Percentiles rank a stretch among this genome's conserved stretches.
phyloP scores from a whole-genome alignment of 2,797 vertebrate genomes.

The Eulemur rubriventer region DNA sequence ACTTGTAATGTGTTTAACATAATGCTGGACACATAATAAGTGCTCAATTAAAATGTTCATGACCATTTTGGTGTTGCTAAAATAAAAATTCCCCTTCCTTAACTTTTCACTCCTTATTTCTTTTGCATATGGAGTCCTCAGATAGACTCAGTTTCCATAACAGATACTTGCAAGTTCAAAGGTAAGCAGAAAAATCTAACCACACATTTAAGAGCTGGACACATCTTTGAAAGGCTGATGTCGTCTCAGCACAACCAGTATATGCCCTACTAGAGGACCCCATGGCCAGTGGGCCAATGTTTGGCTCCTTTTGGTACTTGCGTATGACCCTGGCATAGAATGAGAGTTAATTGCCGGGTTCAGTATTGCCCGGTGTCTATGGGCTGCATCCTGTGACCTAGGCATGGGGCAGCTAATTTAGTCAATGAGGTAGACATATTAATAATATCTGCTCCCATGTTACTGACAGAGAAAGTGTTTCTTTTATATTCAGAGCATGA shows the following conservation, averaged over 20 bases:
- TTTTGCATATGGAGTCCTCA: background rate
- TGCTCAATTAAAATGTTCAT: background rate
- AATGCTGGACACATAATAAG: background rate
- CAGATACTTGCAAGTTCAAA: background rate
- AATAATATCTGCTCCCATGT: background rate
- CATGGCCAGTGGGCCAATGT: background rate
- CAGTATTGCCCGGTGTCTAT: background rate
- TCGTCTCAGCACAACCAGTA: background rate
- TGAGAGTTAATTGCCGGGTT: background rate
- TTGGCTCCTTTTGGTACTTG: background rate
- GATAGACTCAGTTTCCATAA: background rate
- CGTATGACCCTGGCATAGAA: background rate
- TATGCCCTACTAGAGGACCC: background rate
- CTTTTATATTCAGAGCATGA: background rate
- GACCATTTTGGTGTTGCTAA: background rate
- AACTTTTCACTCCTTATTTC: background rate
- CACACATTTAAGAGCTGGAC: background rate
- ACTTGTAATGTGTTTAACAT: background rate
- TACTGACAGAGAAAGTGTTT: background rate
- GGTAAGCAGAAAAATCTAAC: background rate
- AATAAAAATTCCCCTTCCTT: background rate
- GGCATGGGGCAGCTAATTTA: background rate
- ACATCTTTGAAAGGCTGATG: background rate
- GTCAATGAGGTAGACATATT: background rate
- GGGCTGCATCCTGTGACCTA: background rate